A percentile compares a stretch with the other conserved stretches of the same genome.
phyloP scores from a whole-genome alignment of 2,888 invertebrate genomes.

The Hololepta plana region DNA sequence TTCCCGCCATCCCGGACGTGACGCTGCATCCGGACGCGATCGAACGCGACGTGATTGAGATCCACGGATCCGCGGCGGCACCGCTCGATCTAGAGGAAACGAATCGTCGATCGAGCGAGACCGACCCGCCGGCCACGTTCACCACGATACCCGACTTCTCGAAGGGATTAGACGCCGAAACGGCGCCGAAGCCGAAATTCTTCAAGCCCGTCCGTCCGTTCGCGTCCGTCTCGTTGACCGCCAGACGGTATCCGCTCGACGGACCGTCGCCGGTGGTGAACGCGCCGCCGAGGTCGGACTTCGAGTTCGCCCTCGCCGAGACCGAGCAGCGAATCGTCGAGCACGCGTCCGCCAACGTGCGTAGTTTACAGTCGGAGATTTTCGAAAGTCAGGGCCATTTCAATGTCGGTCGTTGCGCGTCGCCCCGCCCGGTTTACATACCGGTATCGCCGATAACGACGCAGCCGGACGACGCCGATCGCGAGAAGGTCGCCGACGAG shows the following conservation, averaged over 20 bases:
- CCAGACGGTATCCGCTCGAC: constrained; percentile 17
- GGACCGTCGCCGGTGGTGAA: no score
- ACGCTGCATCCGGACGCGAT: constrained; percentile 20
- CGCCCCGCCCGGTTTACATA: constrained; percentile 20
- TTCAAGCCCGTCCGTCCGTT: constrained; percentile 13
- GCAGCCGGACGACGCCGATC: no score
- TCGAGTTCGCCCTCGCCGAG: constrained; percentile 18
- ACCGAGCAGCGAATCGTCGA: constrained; percentile 15
- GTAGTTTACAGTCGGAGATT: constrained; percentile 21
- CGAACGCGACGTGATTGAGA: constrained; percentile 17
- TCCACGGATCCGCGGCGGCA: no score
- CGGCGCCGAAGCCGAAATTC: constrained; percentile 9
- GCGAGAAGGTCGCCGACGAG: no score
- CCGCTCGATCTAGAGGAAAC: no score
- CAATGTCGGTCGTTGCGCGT: constrained; percentile 19
- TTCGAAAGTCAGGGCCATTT: constrained; percentile 26
- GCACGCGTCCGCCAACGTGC: constrained; percentile 13
- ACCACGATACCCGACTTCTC: constrained; percentile 19
- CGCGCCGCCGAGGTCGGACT: no score
- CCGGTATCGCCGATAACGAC: no score
- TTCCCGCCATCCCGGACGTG: constrained; percentile 21
- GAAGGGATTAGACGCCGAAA: neutral
- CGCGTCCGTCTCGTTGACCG: constrained; percentile 15
- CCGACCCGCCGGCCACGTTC: no score
- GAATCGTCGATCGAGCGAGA: no score